Evolutionary conservation across 2,888 invertebrate species (phyloP).

Genomic region (Caenorhabditis macrosperma): DNA sequence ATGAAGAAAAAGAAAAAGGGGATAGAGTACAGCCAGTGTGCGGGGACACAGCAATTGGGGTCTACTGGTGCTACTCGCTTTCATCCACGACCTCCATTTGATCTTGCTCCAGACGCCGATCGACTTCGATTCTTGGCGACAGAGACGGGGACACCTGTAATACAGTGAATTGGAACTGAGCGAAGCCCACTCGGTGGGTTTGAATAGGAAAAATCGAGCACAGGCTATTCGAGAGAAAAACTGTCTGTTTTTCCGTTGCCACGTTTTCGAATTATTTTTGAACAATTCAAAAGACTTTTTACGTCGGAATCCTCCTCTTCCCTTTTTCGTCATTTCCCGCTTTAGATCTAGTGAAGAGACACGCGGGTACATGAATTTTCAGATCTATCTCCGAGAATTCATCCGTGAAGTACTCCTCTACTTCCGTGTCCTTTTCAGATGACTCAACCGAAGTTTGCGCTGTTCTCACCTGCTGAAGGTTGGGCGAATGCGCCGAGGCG

Average conservation of each 20-base stretch:
- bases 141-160: conserved; percentile 68
- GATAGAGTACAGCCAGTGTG: not conserved
- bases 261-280: conserved; percentile 58
- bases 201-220: not conserved
- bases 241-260: too few species aligned
- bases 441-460: not conserved
- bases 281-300: conserved; percentile 26
- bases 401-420: conserved; percentile 23
- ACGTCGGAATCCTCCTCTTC: conserved; percentile 56
- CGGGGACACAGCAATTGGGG: not conserved
- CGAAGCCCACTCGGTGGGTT: too few species aligned
- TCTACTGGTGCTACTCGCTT: conserved; percentile 70
- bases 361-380: conserved; percentile 32
- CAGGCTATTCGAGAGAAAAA: conserved; percentile 46
- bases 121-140: conserved; percentile 70
- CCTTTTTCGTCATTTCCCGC: not conserved
- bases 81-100: conserved; percentile 75
- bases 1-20: not conserved
- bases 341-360: not conserved
- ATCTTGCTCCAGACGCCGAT: conserved; percentile 72
- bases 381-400: not conserved
- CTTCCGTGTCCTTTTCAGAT: not conserved
- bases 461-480: conserved; percentile 43
- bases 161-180: not conserved
- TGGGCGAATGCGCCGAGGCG: conserved; percentile 14